phyloP scores from a whole-genome alignment of 2,113 vertebrate genomes.

The Grantiella picta region DNA sequence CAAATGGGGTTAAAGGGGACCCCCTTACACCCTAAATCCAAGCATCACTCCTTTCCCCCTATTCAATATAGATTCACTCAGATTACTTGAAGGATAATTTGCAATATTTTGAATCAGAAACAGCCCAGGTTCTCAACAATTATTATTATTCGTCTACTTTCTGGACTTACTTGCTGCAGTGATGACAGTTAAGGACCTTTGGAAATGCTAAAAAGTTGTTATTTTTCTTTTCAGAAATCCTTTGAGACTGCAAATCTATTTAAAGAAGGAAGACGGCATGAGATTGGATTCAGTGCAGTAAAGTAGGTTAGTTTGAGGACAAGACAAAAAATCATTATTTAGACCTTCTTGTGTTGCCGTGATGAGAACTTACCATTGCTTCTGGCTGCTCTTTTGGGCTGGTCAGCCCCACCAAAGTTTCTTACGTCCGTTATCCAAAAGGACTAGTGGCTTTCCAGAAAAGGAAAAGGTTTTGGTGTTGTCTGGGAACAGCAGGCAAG shows the following conservation, averaged over 20 bases:
- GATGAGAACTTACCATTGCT: constrained; percentile 84
- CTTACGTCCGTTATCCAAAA: constrained; percentile 75
- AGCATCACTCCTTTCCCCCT: neutral
- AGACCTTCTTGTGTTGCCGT: constrained; percentile 35
- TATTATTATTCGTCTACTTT: constrained; percentile 10
- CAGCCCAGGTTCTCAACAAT: constrained; percentile 10
- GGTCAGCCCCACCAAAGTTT: constrained; percentile 76
- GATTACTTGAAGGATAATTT: neutral
- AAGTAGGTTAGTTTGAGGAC: constrained; percentile 44
- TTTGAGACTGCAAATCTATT: constrained; percentile 65
- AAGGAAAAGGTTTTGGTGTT: constrained; percentile 66
- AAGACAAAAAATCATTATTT: constrained; percentile 27
- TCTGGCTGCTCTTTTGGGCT: constrained; percentile 76
- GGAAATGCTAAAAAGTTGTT: constrained; percentile 58
- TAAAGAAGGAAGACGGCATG: constrained; percentile 68
- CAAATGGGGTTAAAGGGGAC: neutral
- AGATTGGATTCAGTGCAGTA: constrained; percentile 50
- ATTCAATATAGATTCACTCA: neutral
- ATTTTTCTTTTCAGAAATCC: constrained; percentile 73
- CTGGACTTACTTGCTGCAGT: constrained; percentile 34
- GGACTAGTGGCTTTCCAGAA: constrained; percentile 80
- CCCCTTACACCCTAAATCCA: neutral
- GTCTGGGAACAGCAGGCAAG: constrained; percentile 67
- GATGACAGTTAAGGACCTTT: constrained; percentile 61
- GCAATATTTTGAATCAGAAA: constrained; percentile 9